These are phyloP conservation scores for Macrostomum lignano DNA, from an alignment of 1,140 invertebrate species.

Conservation along the genomic window DNA sequence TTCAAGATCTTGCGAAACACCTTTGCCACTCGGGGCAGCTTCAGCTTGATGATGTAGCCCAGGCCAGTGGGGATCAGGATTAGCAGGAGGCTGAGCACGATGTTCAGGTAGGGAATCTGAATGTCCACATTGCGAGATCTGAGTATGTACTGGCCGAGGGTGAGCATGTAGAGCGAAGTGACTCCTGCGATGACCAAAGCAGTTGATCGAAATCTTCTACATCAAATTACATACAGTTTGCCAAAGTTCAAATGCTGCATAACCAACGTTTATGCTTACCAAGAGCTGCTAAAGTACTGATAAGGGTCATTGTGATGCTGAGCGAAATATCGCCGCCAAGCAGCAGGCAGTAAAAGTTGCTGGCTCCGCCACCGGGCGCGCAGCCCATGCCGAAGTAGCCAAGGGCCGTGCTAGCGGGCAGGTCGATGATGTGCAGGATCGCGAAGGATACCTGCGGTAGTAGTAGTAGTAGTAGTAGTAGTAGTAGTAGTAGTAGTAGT, in stretches of 20 bases:
- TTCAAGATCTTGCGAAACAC: slow-evolving; percentile 10
- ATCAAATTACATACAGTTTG: no score
- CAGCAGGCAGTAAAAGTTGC: slow-evolving; percentile 25
- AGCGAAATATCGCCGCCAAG: slow-evolving; percentile 22
- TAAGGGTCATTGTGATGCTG: slow-evolving; percentile 17
- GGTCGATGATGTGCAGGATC: background rate
- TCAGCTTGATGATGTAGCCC: slow-evolving; percentile 34
- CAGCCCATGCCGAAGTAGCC: slow-evolving; percentile 22
- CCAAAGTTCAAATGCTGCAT: no score
- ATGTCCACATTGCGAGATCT: slow-evolving; percentile 37
- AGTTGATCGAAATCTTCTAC: slow-evolving; percentile 27
- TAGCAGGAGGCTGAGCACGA: slow-evolving; percentile 41
- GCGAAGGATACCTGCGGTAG: no score
- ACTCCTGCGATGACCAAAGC: slow-evolving; percentile 4
- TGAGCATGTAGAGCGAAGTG: slow-evolving; percentile 14
- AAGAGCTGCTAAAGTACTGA: slow-evolving; percentile 8
- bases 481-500: slow-evolving; percentile 10
- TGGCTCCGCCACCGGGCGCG: slow-evolving; percentile 21
- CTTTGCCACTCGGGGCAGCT: slow-evolving; percentile 30
- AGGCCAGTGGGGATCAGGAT: slow-evolving; percentile 53
- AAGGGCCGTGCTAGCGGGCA: no score
- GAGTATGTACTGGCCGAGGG: no score
- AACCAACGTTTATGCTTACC: no score
- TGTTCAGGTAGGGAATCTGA: slow-evolving; percentile 47
- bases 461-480: slow-evolving; percentile 5